Conservation (phyloP, 2,113 vertebrate species). For the Gila orcuttii region DNA sequence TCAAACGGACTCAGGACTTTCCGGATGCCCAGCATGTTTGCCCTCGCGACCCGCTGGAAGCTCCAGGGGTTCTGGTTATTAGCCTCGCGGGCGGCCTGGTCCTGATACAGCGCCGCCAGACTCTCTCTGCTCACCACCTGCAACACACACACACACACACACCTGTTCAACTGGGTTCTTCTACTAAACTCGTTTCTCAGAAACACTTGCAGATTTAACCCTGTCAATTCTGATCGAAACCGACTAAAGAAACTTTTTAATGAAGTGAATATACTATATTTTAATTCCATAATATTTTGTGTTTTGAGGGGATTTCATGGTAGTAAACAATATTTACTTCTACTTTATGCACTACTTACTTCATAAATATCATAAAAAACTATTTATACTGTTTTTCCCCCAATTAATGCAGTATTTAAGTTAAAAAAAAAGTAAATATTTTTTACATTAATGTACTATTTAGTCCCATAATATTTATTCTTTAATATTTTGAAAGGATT, state of each 20-base stretch:
- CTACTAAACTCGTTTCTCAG: background rate
- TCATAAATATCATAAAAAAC: background rate
- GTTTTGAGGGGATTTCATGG: too few species aligned
- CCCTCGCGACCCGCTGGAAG: slow-evolving; percentile 77
- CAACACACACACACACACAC: slow-evolving; percentile 12
- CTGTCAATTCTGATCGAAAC: too few species aligned
- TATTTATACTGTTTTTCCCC: too few species aligned
- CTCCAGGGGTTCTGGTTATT: slow-evolving; percentile 97
- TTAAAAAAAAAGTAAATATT: too few species aligned
- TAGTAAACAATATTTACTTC: background rate
- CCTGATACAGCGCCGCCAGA: slow-evolving; percentile 69
- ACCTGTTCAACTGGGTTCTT: too few species aligned
- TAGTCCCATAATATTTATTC: too few species aligned
- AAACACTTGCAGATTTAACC: too few species aligned
- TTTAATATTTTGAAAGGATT: too few species aligned
- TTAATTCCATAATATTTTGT: too few species aligned
- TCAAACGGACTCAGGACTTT: slow-evolving; percentile 88
- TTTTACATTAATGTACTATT: too few species aligned
- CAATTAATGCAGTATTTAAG: background rate
- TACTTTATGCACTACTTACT: background rate
- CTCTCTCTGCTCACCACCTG: slow-evolving; percentile 81
- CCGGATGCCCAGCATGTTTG: slow-evolving; percentile 92
- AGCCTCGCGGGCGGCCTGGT: slow-evolving; percentile 70
- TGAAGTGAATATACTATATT: too few species aligned
- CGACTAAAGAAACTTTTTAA: too few species aligned